Percentiles rank a stretch among this genome's conserved stretches.
phyloP scores from a whole-genome alignment of 1,140 invertebrate species.

The Cryptotermes secundus region DNA sequence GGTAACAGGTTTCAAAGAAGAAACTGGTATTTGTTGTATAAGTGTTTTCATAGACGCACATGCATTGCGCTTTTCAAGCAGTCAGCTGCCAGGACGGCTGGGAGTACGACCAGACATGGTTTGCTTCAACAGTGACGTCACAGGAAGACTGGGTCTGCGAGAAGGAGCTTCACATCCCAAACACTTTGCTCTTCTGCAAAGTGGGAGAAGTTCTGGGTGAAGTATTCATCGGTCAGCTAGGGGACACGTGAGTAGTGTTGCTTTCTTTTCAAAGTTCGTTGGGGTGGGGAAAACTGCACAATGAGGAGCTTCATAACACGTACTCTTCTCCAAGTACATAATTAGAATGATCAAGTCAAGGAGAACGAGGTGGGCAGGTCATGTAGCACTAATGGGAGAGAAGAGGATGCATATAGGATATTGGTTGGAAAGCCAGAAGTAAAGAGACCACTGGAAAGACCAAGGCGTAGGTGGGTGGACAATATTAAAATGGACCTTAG shows the following conservation, averaged over 20 bases:
- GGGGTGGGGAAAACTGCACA: too few relatives aligned
- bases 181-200: constrained; percentile 52
- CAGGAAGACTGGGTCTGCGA: constrained; percentile 57
- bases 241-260: constrained; percentile 54
- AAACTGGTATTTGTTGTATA: not conserved
- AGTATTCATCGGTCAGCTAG: constrained; percentile 54
- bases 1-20: not conserved
- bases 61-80: not conserved
- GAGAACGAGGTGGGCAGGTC: too few relatives aligned
- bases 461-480: too few relatives aligned
- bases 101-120: constrained; percentile 55
- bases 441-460: too few relatives aligned
- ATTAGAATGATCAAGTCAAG: too few relatives aligned
- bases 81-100: constrained; percentile 53
- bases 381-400: too few relatives aligned
- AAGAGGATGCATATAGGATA: too few relatives aligned
- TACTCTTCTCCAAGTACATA: too few relatives aligned
- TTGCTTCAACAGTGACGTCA: constrained; percentile 48
- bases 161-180: constrained; percentile 52
- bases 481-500: too few relatives aligned
- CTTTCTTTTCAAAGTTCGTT: too few relatives aligned
- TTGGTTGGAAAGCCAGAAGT: too few relatives aligned
- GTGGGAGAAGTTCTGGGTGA: constrained; percentile 54
- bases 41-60: not conserved
- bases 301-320: too few relatives aligned